A percentile compares a stretch with the other conserved stretches of the same genome.
These are phyloP conservation scores for Eucera pruinosa DNA, from an alignment of 2,888 invertebrate species.

Conservation along the genomic window DNA sequence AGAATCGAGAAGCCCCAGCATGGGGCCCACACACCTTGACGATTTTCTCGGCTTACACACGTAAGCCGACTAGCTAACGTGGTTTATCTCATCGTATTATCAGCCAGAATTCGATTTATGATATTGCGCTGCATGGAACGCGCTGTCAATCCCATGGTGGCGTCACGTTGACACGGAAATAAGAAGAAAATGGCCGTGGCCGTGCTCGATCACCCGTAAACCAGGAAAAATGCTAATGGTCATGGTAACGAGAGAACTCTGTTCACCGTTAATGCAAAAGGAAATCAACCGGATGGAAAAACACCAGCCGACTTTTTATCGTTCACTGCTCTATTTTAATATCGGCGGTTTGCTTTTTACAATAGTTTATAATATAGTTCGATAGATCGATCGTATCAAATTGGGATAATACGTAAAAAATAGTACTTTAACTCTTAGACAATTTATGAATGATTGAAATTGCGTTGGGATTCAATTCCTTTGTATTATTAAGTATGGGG, in stretches of 20 bases:
- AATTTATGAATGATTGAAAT: too few species aligned
- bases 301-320: background rate
- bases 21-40: slow-evolving; percentile 66
- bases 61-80: background rate
- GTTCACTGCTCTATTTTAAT: slow-evolving; percentile 29
- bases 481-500: too few species aligned
- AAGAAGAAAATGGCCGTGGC: slow-evolving; percentile 26
- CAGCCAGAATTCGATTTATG: slow-evolving; percentile 49
- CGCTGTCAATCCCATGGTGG: slow-evolving; percentile 32
- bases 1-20: slow-evolving; percentile 58
- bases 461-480: too few species aligned
- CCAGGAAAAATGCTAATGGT: slow-evolving; percentile 43
- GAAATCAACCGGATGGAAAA: slow-evolving; percentile 30
- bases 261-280: slow-evolving; percentile 36
- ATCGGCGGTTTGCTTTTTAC: slow-evolving; percentile 21
- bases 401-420: too few species aligned
- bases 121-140: slow-evolving; percentile 1
- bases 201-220: slow-evolving; percentile 56
- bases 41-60: slow-evolving; percentile 36
- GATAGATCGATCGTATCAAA: background rate
- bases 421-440: too few species aligned
- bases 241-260: slow-evolving; percentile 33
- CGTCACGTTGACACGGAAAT: slow-evolving; percentile 40
- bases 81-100: slow-evolving; percentile 56
- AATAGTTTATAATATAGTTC: slow-evolving; percentile 6